A percentile compares a stretch with the other conserved stretches of the same genome.
Evolutionary conservation across 1,140 invertebrate genomes (phyloP).

Genomic region (Temnothorax curvispinosus): DNA sequence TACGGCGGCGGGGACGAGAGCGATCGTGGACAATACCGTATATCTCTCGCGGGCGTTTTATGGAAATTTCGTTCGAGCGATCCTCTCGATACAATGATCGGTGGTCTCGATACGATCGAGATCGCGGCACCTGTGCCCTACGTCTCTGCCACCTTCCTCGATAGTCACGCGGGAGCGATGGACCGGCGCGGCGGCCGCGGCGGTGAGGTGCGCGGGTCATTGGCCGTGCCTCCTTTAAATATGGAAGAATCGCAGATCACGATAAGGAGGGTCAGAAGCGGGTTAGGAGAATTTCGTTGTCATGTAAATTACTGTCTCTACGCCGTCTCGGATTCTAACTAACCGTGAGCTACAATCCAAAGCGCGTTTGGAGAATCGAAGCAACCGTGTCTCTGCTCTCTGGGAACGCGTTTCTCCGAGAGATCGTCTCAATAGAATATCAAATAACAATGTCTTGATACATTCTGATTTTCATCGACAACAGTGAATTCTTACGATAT

Average conservation of each 20-base stretch:
- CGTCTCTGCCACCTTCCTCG: conserved; percentile 67
- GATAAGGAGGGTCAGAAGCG: conserved; percentile 82
- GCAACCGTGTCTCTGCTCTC: neutral
- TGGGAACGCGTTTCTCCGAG: conserved; percentile 34
- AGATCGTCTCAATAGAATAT: conserved; percentile 63
- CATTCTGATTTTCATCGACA: neutral
- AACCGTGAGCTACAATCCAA: conserved; percentile 65
- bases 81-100: conserved; percentile 82
- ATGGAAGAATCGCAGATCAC: conserved; percentile 84
- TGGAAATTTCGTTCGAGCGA: conserved; percentile 70
- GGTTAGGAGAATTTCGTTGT: conserved; percentile 83
- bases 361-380: conserved; percentile 64
- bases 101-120: conserved; percentile 81
- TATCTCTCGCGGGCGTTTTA: conserved; percentile 73
- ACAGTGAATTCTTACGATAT: neutral
- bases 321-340: conserved; percentile 73
- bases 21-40: conserved; percentile 73
- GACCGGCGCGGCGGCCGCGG: neutral
- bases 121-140: conserved; percentile 83
- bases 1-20: conserved; percentile 39
- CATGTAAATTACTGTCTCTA: conserved; percentile 83
- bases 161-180: conserved; percentile 35
- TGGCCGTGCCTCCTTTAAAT: conserved; percentile 83
- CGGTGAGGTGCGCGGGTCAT: conserved; percentile 77
- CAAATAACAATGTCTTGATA: conserved; percentile 61